phyloP scores from a whole-genome alignment of 2,113 vertebrate species.

The Podocnemis expansa region DNA sequence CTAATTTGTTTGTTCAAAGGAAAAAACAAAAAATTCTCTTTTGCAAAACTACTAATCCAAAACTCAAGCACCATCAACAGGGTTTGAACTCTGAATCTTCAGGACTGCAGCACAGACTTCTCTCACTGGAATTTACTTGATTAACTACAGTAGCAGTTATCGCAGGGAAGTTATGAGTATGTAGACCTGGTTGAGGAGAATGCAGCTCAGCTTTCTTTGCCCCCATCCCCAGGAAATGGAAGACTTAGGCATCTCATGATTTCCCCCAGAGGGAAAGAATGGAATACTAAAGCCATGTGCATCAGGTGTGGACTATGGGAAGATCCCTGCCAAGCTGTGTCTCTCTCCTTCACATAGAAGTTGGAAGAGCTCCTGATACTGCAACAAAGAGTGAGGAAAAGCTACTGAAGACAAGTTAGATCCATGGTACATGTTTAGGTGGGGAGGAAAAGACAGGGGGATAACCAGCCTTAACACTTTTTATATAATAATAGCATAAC shows the following conservation, averaged over 20 bases:
- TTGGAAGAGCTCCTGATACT: neutral
- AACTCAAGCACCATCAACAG: neutral
- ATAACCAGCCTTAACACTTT: neutral
- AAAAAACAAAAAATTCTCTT: neutral
- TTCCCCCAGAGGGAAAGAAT: neutral
- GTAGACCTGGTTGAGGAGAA: neutral
- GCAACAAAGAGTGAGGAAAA: neutral
- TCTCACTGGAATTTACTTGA: neutral
- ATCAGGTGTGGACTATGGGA: neutral
- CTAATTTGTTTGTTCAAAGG: neutral
- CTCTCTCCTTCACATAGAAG: neutral
- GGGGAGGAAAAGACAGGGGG: neutral
- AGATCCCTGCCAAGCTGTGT: neutral
- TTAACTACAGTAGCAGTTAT: neutral
- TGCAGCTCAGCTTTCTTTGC: neutral
- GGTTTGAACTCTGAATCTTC: neutral
- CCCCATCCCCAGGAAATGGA: neutral
- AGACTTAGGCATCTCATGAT: neutral
- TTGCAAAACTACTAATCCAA: neutral
- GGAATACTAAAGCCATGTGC: neutral
- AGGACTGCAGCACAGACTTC: neutral
- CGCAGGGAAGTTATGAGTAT: neutral
- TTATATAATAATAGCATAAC: too few relatives aligned
- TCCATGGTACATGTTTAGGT: neutral
- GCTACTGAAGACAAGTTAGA: neutral